A percentile compares a stretch with the other conserved stretches of the same genome.
Conservation (phyloP, 92 coral and sea anemone species). For the Zoanthus sansibaricus region DNA sequence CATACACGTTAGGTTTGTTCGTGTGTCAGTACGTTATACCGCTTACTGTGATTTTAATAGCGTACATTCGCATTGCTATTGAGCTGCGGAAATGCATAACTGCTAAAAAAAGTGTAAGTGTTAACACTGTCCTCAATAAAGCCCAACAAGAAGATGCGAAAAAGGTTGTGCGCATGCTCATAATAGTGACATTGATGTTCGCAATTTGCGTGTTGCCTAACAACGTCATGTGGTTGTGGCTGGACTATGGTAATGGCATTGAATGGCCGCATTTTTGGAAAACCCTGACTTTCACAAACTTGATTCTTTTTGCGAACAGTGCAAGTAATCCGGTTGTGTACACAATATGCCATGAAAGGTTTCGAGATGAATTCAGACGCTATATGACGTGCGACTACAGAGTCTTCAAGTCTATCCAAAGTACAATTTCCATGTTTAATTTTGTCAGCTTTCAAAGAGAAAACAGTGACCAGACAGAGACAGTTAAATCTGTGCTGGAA, state of each 20-base stretch:
- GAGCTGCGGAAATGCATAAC: conserved; percentile 76
- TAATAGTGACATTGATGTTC: conserved; percentile 91
- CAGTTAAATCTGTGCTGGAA: neutral
- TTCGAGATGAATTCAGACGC: conserved; percentile 87
- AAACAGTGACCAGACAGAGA: conserved; percentile 19
- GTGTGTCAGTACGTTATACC: conserved; percentile 89
- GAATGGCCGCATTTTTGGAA: conserved; percentile 78
- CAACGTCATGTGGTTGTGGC: conserved; percentile 97
- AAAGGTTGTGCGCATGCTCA: conserved; percentile 95
- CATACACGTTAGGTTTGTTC: conserved; percentile 81
- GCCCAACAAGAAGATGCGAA: conserved; percentile 91
- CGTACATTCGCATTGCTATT: conserved; percentile 81
- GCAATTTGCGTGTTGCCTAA: conserved; percentile 94
- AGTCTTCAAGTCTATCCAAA: conserved; percentile 61
- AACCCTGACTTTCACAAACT: conserved; percentile 83
- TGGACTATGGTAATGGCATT: conserved; percentile 88
- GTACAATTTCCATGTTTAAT: neutral
- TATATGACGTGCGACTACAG: conserved; percentile 70
- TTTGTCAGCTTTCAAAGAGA: conserved; percentile 11
- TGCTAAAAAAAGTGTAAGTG: conserved; percentile 47
- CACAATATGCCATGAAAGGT: conserved; percentile 95
- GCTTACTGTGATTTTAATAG: conserved; percentile 67
- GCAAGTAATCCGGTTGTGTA: conserved; percentile 96
- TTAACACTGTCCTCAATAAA: conserved; percentile 76
- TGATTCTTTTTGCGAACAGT: conserved; percentile 91